Evolutionary conservation across 2,888 invertebrate genomes (phyloP).

Genomic region (Ellobium chinense): DNA sequence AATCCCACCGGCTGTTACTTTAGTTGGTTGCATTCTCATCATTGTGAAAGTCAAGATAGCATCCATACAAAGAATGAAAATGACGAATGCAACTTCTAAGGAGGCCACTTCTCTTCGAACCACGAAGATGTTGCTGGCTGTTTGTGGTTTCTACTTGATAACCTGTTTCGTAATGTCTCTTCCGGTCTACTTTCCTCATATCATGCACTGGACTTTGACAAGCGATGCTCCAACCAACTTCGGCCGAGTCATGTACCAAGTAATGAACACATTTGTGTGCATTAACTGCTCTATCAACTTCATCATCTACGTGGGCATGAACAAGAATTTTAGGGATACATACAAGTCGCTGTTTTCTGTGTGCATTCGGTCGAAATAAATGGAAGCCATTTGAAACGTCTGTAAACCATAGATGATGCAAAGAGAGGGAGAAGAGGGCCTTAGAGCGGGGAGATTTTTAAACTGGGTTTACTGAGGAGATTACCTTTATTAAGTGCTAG

Average conservation of each 20-base stretch:
- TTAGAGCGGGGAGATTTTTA: too few species aligned
- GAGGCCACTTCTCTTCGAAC: background rate
- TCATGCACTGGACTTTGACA: background rate
- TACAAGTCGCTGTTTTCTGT: background rate
- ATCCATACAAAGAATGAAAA: background rate
- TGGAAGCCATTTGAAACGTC: too few species aligned
- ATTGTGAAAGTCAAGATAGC: background rate
- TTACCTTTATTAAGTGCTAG: too few species aligned
- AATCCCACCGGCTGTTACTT: background rate
- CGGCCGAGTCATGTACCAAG: background rate
- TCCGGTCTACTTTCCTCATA: background rate
- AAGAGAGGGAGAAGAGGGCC: too few species aligned
- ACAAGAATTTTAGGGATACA: background rate
- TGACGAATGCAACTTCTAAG: background rate
- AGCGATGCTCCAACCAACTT: background rate
- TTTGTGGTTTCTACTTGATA: background rate
- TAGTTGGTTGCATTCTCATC: background rate
- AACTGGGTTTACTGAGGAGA: too few species aligned
- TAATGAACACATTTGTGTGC: background rate
- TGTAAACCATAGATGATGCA: too few species aligned
- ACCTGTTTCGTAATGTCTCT: background rate
- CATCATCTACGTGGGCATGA: background rate
- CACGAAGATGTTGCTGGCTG: background rate
- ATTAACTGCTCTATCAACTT: background rate
- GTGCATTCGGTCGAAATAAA: too few species aligned